Percentiles rank a stretch among this genome's conserved stretches.
Conservation (phyloP, 2,888 invertebrate genomes). For the Tetragonisca angustula region DNA sequence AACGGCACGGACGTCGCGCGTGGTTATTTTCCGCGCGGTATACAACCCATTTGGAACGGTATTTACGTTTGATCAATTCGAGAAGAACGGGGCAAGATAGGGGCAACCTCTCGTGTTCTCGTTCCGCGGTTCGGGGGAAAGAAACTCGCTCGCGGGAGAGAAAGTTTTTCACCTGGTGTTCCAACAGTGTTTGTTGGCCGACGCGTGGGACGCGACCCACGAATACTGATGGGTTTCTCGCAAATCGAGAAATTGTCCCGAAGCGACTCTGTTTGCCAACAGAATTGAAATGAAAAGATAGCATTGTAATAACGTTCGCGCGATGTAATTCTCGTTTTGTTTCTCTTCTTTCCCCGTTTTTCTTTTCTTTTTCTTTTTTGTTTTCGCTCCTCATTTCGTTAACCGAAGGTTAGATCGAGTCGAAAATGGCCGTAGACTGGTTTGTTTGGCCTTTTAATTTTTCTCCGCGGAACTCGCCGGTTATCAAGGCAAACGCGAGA, state of each 20-base stretch:
- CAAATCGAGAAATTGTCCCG: slow-evolving; percentile 41
- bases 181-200: slow-evolving; percentile 15
- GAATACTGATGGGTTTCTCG: slow-evolving; percentile 2
- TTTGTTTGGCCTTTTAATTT: too few relatives aligned
- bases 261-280: slow-evolving; percentile 42
- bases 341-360: slow-evolving; percentile 13
- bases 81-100: not conserved
- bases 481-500: not conserved
- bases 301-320: slow-evolving; percentile 32
- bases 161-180: slow-evolving; percentile 48
- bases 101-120: not conserved
- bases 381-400: not conserved
- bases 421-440: too few relatives aligned
- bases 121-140: not conserved
- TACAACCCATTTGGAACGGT: slow-evolving; percentile 14
- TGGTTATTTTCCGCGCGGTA: slow-evolving; percentile 37
- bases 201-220: not conserved
- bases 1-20: slow-evolving; percentile 4
- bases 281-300: slow-evolving; percentile 24
- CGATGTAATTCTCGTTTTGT: slow-evolving; percentile 23
- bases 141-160: slow-evolving; percentile 15
- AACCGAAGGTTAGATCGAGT: not conserved
- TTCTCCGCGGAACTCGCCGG: not conserved
- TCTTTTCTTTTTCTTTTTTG: not conserved
- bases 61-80: slow-evolving; percentile 55